phyloP scores from a whole-genome alignment of 2,797 vertebrate genomes.

The Acipenser ruthenus region DNA sequence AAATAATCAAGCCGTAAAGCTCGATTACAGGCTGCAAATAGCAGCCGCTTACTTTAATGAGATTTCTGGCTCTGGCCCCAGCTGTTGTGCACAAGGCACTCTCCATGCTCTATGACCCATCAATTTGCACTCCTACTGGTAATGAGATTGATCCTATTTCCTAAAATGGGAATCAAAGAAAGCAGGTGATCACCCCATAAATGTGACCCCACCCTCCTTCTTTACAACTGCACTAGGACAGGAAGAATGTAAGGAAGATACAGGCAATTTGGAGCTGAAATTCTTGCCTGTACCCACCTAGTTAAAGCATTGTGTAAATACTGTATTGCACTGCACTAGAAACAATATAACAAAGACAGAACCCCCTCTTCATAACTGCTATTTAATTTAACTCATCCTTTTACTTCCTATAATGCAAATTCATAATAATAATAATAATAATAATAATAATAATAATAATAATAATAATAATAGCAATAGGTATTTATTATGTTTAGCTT shows the following conservation, averaged over 20 bases:
- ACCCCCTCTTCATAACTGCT: no score
- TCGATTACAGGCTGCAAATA: conserved; percentile 77
- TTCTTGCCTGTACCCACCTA: conserved; percentile 4
- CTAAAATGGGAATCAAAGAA: conserved; percentile 45
- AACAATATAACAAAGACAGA: no score
- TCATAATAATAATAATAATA: no score
- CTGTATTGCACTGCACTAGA: no score
- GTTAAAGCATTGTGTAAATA: no score
- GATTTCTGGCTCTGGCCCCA: conserved; percentile 71
- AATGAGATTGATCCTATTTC: conserved; percentile 55
- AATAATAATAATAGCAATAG: no score
- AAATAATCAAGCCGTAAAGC: conserved; percentile 71
- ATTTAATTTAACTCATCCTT: no score
- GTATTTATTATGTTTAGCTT: no score
- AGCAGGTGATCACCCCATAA: conserved; percentile 43
- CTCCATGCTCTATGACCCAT: conserved; percentile 58
- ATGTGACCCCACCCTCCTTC: conserved; percentile 34
- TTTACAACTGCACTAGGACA: conserved; percentile 10
- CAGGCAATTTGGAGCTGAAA: conserved; percentile 20
- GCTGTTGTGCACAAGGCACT: conserved; percentile 55
- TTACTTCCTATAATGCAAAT: no score
- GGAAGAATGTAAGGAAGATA: conserved; percentile 16
- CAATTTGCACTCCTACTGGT: conserved; percentile 50
- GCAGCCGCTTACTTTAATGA: conserved; percentile 79
- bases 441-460: no score